Conservation (phyloP, 2,888 invertebrate species). For the Thelaira solivaga region DNA sequence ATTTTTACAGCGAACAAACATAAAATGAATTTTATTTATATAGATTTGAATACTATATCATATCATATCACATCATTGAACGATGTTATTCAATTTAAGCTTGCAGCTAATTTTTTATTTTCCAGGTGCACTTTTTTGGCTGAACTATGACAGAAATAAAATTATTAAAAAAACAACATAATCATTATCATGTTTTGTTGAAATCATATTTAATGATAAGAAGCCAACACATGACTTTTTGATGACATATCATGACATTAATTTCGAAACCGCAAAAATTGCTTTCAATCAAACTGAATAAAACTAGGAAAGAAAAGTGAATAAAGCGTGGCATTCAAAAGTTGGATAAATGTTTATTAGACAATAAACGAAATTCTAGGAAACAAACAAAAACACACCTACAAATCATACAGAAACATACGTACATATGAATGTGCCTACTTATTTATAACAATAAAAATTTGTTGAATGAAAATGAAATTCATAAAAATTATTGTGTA, state of each 20-base stretch:
- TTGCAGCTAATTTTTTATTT: too few species aligned
- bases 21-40: too few species aligned
- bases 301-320: not conserved
- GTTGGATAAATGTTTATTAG: not conserved
- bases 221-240: conserved; percentile 47
- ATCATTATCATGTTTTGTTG: conserved; percentile 25
- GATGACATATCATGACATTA: conserved; percentile 56
- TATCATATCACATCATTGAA: too few species aligned
- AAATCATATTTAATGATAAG: conserved; percentile 5
- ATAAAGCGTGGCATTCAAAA: conserved; percentile 59
- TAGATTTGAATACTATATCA: too few species aligned
- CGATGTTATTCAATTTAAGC: too few species aligned
- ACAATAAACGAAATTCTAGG: conserved; percentile 48
- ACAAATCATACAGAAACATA: too few species aligned
- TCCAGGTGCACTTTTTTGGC: too few species aligned
- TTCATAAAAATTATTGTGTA: conserved; percentile 54
- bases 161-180: conserved; percentile 6
- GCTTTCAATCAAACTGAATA: conserved; percentile 45
- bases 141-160: not conserved
- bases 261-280: conserved; percentile 51
- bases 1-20: too few species aligned
- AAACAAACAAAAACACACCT: conserved; percentile 15
- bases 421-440: too few species aligned
- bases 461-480: conserved; percentile 45
- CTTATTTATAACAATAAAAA: conserved; percentile 18